A percentile compares a stretch with the other conserved stretches of the same genome.
Evolutionary conservation across 2,113 vertebrate species (phyloP).

Genomic region (Megaptera novaeangliae): DNA sequence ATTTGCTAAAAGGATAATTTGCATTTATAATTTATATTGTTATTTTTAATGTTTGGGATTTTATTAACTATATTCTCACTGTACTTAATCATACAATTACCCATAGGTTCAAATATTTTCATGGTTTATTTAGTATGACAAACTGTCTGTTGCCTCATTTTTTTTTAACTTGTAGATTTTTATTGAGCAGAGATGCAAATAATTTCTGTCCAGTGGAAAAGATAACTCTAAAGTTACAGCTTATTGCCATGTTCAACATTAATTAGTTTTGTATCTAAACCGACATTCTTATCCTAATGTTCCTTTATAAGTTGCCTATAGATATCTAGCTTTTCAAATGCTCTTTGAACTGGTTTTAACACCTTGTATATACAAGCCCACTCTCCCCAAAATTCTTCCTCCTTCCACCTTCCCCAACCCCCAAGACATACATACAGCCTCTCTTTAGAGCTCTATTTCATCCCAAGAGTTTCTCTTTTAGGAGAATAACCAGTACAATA

Average conservation of each 20-base stretch:
- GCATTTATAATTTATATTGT: not conserved
- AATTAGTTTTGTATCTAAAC: not conserved
- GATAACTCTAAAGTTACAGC: not conserved
- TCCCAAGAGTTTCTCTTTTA: not conserved
- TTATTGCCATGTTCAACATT: not conserved
- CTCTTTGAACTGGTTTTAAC: not conserved
- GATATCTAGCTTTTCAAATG: not conserved
- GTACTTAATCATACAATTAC: not conserved
- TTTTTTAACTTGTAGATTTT: not conserved
- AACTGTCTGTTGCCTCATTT: not conserved
- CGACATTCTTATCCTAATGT: not conserved
- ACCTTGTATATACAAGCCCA: not conserved
- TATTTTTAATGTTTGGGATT: not conserved
- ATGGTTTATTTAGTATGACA: not conserved
- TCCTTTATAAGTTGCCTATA: not conserved
- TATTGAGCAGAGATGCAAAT: not conserved
- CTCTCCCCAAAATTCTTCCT: not conserved
- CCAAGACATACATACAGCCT: not conserved
- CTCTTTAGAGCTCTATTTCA: not conserved
- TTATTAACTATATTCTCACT: not conserved
- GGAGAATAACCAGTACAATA: not conserved
- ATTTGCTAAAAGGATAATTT: not conserved
- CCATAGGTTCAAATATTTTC: not conserved
- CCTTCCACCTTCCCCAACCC: rapidly evolving
- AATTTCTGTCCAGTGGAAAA: not conserved